Conservation (phyloP, 2,113 vertebrate species). For the Empidonax traillii region DNA sequence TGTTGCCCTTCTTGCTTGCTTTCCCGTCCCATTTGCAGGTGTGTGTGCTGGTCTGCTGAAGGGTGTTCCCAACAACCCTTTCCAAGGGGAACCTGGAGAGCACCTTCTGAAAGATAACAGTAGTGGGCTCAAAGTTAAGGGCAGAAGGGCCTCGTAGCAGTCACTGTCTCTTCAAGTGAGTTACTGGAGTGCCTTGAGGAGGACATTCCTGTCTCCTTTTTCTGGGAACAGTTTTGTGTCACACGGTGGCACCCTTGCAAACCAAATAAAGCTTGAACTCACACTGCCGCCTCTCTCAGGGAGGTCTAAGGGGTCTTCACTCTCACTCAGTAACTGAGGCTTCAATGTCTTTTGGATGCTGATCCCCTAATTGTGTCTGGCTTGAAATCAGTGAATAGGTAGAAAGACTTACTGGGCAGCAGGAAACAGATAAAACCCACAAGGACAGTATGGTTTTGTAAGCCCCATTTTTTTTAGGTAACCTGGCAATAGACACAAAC, state of each 20-base stretch:
- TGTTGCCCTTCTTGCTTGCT: neutral
- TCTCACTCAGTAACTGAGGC: neutral
- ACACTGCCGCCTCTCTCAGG: neutral
- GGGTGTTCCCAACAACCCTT: neutral
- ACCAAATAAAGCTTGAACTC: neutral
- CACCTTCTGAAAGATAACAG: fast-evolving
- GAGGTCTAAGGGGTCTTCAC: neutral
- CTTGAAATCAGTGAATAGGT: neutral
- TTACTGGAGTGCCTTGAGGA: neutral
- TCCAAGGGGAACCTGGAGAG: neutral
- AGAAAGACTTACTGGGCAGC: neutral
- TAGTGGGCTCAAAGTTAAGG: neutral
- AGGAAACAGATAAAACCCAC: neutral
- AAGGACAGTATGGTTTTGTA: neutral
- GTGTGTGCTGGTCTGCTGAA: neutral
- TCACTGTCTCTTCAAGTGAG: neutral
- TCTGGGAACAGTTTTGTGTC: neutral
- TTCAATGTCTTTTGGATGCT: neutral
- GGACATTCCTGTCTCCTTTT: neutral
- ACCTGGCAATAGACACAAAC: neutral
- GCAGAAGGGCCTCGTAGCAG: neutral
- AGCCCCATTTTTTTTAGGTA: neutral
- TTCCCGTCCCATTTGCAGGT: neutral
- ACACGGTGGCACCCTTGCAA: constrained; percentile 46
- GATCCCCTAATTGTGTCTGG: neutral